Evolutionary conservation across 2,797 vertebrate genomes (phyloP), one percentile per base, ranked within the genome.

Genomic region (Atherinosoma microstoma): DNA sequence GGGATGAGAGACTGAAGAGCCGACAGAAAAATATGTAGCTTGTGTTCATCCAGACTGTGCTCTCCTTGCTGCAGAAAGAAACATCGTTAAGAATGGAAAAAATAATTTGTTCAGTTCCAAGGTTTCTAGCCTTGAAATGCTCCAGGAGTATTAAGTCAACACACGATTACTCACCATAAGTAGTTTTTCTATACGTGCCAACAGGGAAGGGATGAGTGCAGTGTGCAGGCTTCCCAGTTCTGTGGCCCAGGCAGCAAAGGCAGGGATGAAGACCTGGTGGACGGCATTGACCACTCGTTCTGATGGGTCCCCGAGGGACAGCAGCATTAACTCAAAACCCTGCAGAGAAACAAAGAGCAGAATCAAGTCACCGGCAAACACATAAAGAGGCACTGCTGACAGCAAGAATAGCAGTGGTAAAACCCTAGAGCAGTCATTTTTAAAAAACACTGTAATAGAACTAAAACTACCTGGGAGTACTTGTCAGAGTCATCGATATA

Each of bases 401-500:
- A 36, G 24, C 6, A 13, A 13, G 22, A 58, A 30, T 30, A 35
- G 12, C 51, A 24, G 13, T 9, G 2, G 10, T 29, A 20, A 34
- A 64, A 49, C 11, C 11, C 11, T 24, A 18, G 38, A 34, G 29
- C 18, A 34, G n/a, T 24, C 11, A 32, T 20, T 57, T 47, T 54
- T 30, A 24, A 56, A 58, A 18, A 32, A 13, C 7, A 13, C 15
- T 2, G 7, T 49, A 49, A 34, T 6, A 45, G 16, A 42, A 45
- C 15, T 5, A 79, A 51, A 45, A 18, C 77, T 61, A 99, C 98
- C 96, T 98, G 97, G 75, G 96, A 95, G 67, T 99, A 98, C 87
- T 99, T 99, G 92, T 99, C 97, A 80, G 97, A 92, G 89, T 99
- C 98, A 79, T 99, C 97, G 59, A 99, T 99, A 84, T 98, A 99